Conservation (phyloP, 2,113 vertebrate species). For the Melanerpes aurifrons region DNA sequence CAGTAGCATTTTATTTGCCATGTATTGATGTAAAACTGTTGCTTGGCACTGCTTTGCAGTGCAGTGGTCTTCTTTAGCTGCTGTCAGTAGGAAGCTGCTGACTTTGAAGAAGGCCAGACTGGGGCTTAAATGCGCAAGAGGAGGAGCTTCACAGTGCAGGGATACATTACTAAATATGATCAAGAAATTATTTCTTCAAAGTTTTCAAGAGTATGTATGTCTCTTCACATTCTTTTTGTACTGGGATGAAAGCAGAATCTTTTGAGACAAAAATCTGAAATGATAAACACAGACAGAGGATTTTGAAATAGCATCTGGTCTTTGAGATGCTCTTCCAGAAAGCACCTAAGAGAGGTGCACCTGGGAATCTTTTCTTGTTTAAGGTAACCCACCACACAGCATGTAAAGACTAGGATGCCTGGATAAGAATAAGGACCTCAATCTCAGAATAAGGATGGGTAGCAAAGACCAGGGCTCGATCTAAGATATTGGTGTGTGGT, state of each 20-base stretch:
- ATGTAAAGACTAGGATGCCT: background rate
- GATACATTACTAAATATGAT: background rate
- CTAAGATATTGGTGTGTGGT: background rate
- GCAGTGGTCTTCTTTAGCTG: background rate
- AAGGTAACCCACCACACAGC: background rate
- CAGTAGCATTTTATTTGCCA: background rate
- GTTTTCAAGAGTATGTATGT: background rate
- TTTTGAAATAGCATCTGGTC: background rate
- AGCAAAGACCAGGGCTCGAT: background rate
- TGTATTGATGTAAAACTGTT: background rate
- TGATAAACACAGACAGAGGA: background rate
- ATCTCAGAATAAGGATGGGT: background rate
- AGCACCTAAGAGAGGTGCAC: background rate
- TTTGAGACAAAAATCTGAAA: background rate
- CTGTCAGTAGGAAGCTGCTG: background rate
- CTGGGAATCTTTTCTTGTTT: background rate
- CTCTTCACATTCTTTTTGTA: background rate
- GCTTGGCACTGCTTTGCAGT: slow-evolving; percentile 2
- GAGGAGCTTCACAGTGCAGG: background rate
- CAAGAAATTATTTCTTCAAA: background rate
- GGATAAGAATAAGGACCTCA: background rate
- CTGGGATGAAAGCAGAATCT: background rate
- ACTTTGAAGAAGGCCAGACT: slow-evolving; percentile 7
- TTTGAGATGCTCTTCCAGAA: background rate
- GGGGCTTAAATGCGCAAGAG: background rate